These are phyloP conservation scores for Eudemis profundana DNA, from an alignment of 2,888 invertebrate species.

Conservation along the genomic window DNA sequence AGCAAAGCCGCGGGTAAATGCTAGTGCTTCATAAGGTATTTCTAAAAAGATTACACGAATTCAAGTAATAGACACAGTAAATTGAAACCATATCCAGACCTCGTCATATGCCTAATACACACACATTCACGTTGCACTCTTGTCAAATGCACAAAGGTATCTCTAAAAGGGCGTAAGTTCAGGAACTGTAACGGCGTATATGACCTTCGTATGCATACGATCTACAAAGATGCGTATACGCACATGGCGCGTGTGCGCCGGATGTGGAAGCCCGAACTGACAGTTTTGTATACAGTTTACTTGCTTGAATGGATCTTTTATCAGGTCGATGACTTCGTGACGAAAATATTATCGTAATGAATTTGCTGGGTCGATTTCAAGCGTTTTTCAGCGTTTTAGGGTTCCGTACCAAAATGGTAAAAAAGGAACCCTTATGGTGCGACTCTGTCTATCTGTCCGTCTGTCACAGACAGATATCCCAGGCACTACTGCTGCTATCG, in stretches of 20 bases:
- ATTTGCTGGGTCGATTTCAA: too few species aligned
- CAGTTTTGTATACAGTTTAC: conserved; percentile 28
- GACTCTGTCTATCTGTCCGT: too few species aligned
- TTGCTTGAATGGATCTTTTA: conserved; percentile 26
- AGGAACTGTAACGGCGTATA: background rate
- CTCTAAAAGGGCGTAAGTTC: background rate
- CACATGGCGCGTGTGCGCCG: conserved; percentile 28
- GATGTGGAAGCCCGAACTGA: conserved; percentile 23
- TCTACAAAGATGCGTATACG: background rate
- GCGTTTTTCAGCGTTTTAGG: too few species aligned
- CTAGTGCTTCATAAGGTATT: too few species aligned
- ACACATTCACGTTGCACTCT: background rate
- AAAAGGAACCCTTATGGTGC: too few species aligned
- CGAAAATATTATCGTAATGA: background rate
- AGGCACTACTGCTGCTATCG: too few species aligned
- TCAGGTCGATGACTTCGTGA: conserved; percentile 7
- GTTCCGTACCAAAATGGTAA: too few species aligned
- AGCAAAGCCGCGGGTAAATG: too few species aligned
- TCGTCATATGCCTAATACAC: background rate
- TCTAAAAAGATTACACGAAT: too few species aligned
- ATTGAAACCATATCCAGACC: background rate
- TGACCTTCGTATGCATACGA: too few species aligned
- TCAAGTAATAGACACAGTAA: too few species aligned
- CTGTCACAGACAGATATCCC: too few species aligned
- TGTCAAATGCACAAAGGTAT: background rate